Evolutionary conservation across 30 jellyfish, hydroid and myxozoan genomes (phyloP), one percentile per base, ranked within the genome.

Genomic region (Euphysa ruthae): DNA sequence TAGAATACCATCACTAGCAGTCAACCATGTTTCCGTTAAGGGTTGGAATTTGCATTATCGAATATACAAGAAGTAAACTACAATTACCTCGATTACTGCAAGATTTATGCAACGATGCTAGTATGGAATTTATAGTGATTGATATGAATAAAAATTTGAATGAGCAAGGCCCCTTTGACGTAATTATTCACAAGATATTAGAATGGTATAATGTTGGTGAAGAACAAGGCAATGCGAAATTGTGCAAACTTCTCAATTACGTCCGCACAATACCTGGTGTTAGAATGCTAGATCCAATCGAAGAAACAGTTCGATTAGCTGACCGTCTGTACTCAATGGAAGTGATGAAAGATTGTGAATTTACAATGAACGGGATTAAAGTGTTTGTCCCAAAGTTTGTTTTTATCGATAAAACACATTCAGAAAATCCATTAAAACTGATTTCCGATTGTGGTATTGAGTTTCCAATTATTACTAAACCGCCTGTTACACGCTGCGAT

Each of bases 141-240:
- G 83, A 89, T 49, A 58, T 74, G 63, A 82, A 66, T 12, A 61
- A 28, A 21, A 69, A 79, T 24, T 23, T 87, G 61, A 77, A 70
- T 19, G 89, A 68, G 32, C 94, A 76, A 71, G 99, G 99, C 26
- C 94, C 94, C 22, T 91, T 75, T 72, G 94, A 82, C 49, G 75
- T 82, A 21, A 82, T 91, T 35, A 44, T 91, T 28, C 99, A 91
- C 73, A 91, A 91, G 70, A 64, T 82, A 16, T 61, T 78, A 54
- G 99, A 91, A 34, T 91, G 72, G 68, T 64, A 73, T 22, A 61
- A 72, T 32, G 85, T 75, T 31, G 93, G 78, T 56, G 72, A 44
- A 18, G 85, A 58, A 4, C 65, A 54, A 13, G 94, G 96, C 3
- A 61, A 34, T n/a, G 83, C 69, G 4, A 69, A 70, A 29, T 63